Conservation (phyloP, 2,797 vertebrate species). For the Cetoscarus ocellatus region DNA sequence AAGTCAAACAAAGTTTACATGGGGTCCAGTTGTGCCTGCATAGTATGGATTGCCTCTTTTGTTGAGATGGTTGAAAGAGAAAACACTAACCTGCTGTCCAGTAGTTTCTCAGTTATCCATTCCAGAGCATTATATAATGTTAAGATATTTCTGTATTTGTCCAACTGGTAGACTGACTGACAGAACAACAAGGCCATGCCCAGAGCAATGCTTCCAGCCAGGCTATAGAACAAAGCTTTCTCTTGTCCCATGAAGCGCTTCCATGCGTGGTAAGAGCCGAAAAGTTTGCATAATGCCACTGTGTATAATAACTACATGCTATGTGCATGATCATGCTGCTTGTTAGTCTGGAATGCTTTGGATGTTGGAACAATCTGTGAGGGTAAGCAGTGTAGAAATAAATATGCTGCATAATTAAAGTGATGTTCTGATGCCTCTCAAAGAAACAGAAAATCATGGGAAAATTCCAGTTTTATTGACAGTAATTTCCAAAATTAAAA, state of each 20-base stretch:
- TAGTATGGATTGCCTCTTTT: too few species aligned
- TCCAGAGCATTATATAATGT: neutral
- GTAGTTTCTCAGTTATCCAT: too few species aligned
- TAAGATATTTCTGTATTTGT: neutral
- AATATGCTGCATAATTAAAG: too few species aligned
- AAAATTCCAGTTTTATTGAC: too few species aligned
- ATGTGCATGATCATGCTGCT: neutral
- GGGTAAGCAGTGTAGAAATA: too few species aligned
- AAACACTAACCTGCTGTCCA: too few species aligned
- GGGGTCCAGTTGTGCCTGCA: too few species aligned
- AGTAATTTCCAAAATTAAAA: too few species aligned
- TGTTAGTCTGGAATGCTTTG: neutral
- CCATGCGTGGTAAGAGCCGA: neutral
- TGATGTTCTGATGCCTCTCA: too few species aligned
- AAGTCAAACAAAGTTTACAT: too few species aligned
- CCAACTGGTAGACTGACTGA: neutral
- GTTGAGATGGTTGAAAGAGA: too few species aligned
- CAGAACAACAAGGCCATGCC: neutral
- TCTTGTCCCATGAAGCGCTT: neutral
- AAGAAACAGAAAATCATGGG: too few species aligned
- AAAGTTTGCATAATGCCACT: neutral
- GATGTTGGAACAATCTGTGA: neutral
- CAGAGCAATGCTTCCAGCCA: neutral
- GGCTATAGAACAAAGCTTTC: neutral
- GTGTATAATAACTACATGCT: neutral